Evolutionary conservation across 2,113 vertebrate species (phyloP).

Genomic region (Conger conger): DNA sequence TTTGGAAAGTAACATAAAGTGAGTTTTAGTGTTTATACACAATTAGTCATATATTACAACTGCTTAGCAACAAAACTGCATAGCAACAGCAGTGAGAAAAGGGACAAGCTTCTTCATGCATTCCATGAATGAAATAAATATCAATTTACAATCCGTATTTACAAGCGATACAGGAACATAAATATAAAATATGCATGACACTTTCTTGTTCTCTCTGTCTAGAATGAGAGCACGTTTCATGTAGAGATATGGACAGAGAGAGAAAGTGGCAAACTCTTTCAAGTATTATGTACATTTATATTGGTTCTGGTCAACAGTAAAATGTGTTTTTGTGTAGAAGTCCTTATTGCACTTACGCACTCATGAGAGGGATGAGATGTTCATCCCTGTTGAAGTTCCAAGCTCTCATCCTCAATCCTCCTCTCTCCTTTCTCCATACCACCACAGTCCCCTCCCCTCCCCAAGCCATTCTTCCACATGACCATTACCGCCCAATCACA

Average conservation of each 20-base stretch:
- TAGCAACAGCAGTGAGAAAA: neutral
- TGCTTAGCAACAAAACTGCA: constrained; percentile 11
- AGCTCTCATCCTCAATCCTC: too few relatives aligned
- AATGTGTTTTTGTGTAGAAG: neutral
- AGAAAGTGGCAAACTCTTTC: constrained; percentile 24
- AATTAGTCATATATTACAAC: constrained; percentile 20
- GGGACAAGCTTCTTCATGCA: neutral
- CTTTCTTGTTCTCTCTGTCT: too few relatives aligned
- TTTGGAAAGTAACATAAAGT: neutral
- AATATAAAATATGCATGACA: constrained; percentile 20
- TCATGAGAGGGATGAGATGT: too few relatives aligned
- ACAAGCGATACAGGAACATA: constrained; percentile 24
- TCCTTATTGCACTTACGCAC: too few relatives aligned
- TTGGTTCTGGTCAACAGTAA: constrained; percentile 30
- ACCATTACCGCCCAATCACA: neutral
- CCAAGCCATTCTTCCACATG: neutral
- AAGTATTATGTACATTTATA: constrained; percentile 29
- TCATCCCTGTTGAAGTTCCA: too few relatives aligned
- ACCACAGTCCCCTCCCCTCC: too few relatives aligned
- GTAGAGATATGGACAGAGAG: too few relatives aligned
- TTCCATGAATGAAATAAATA: constrained; percentile 36
- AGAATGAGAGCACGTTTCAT: too few relatives aligned
- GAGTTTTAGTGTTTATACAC: neutral
- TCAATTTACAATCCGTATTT: constrained; percentile 26
- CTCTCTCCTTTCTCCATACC: too few relatives aligned